Evolutionary conservation across 2,797 vertebrate genomes (phyloP), one percentile per base, ranked within the genome.

Genomic region (Fringilla coelebs): DNA sequence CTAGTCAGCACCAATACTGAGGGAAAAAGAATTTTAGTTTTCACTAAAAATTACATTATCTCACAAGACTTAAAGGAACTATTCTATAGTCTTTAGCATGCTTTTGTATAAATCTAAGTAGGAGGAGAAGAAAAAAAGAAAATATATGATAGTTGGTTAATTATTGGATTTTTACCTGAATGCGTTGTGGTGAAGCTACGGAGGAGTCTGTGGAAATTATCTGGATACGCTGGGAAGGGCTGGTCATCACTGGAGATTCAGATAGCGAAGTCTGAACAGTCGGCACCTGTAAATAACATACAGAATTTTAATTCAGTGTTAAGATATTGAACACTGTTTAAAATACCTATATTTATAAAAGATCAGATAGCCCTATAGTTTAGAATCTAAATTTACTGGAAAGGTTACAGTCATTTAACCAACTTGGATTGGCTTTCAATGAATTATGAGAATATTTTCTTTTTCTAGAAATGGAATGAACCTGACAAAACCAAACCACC

Each of bases 201-300:
- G 98, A 98, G 72, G 98, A 98, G 94, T 99, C 99, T 81, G 98
- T 97, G 76, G 99, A 99, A 97, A 99, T 98, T 93, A 99, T 98
- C 98, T 99, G 99, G 98, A 99, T 99, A 93, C 98, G 98, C 48
- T 98, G 99, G 74, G 98, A 99, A 97, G 99, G 99, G 98, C 98
- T 98, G 98, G 98, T 99, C 99, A 99, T 99, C 98, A 98, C 98
- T 97, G 98, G 98, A 97, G 98, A 98, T 97, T 98, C 98, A 97
- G 98, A 97, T 66, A 98, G 95, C 95, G 97, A 98, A 90, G 97
- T 97, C 94, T 98, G 98, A 93, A 97, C 92, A 93, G 96, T 96
- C 20, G 97, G 97, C 91, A 97, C 98, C 98, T 99, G 94, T 36
- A 85, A 96, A 89, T 79, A 95, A 92, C 7, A 12, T 70, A 66